These are phyloP conservation scores for Lampris incognitus DNA, from an alignment of 2,113 vertebrate genomes.

Conservation along the genomic window DNA sequence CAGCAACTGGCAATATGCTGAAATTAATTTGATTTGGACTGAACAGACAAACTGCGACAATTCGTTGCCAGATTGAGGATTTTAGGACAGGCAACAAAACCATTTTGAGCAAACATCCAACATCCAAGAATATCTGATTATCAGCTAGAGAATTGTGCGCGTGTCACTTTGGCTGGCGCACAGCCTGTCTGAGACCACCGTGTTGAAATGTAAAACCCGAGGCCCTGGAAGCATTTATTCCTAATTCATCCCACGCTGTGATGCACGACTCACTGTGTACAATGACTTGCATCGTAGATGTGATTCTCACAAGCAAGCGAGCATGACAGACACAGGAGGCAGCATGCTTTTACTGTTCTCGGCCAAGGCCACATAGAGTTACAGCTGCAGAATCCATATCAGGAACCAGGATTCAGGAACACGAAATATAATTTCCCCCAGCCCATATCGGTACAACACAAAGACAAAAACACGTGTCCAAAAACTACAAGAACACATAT, in stretches of 20 bases:
- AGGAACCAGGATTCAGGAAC: too few species aligned
- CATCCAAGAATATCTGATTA: conserved; percentile 7
- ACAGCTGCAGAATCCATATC: too few species aligned
- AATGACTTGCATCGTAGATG: neutral
- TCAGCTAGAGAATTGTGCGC: conserved; percentile 21
- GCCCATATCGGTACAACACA: too few species aligned
- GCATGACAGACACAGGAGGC: too few species aligned
- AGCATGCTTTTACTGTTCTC: too few species aligned
- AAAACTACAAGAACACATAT: too few species aligned
- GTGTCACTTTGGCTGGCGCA: conserved; percentile 36
- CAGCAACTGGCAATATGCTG: neutral
- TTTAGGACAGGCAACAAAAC: neutral
- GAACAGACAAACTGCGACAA: neutral
- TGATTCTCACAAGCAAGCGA: too few species aligned
- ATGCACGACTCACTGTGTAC: neutral
- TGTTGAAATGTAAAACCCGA: conserved; percentile 38
- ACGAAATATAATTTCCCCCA: too few species aligned
- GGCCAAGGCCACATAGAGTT: too few species aligned
- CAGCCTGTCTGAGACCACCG: conserved; percentile 24
- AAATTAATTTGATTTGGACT: conserved; percentile 23
- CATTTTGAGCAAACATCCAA: neutral
- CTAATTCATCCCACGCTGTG: conserved; percentile 1
- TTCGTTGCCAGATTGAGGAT: neutral
- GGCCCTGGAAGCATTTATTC: conserved; percentile 21
- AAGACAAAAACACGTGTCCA: too few species aligned